Conservation (phyloP, 2,888 invertebrate species). For the Cecidostiba fungosa region DNA sequence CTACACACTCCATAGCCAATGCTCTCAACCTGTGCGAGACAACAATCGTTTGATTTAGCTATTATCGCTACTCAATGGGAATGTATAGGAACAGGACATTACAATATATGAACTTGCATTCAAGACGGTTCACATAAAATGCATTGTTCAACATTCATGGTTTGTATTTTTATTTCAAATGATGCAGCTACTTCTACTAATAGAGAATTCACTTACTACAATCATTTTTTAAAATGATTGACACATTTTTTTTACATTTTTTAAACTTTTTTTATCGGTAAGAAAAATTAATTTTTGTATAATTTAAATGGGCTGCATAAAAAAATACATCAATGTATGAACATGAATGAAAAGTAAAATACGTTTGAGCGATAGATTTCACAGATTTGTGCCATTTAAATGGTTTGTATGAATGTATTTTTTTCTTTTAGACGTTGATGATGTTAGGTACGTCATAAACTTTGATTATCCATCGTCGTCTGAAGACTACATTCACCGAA, state of each 20-base stretch:
- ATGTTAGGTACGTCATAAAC: conserved; percentile 97
- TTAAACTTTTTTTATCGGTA: not conserved
- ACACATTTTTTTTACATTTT: not conserved
- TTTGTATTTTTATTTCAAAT: conserved; percentile 79
- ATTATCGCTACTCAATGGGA: conserved; percentile 79
- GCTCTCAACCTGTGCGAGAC: conserved; percentile 78
- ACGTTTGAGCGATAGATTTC: not conserved
- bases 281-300: conserved; percentile 26
- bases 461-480: conserved; percentile 97
- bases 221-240: not conserved
- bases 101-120: conserved; percentile 77
- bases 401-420: conserved; percentile 47
- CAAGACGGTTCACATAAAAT: conserved; percentile 76
- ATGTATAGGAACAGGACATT: conserved; percentile 75
- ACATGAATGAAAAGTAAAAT: conserved; percentile 60
- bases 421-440: conserved; percentile 91
- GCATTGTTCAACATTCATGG: conserved; percentile 78
- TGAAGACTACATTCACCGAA: conserved; percentile 97
- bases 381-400: not conserved
- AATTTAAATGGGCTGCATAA: conserved; percentile 56
- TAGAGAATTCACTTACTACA: not conserved
- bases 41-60: conserved; percentile 80
- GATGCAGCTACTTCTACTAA: conserved; percentile 72
- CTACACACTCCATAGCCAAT: conserved; percentile 77
- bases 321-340: conserved; percentile 57